Percentiles rank a stretch among this genome's conserved stretches.
phyloP scores from a whole-genome alignment of 2,888 invertebrate species.

The Thalpophila matura region DNA sequence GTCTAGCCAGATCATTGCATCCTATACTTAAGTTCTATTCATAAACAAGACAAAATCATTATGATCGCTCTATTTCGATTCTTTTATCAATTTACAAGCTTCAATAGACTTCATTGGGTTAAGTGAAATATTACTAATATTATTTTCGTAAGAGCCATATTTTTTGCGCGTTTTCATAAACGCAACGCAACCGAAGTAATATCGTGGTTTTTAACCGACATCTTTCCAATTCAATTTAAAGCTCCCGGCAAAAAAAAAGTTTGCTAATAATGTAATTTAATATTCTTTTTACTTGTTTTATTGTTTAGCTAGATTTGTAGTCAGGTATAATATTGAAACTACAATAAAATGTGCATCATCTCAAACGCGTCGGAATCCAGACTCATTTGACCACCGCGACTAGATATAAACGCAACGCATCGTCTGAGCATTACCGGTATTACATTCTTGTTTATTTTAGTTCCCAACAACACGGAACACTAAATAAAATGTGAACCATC shows the following conservation, averaged over 20 bases:
- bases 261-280: slow-evolving; percentile 27
- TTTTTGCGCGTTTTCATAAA: slow-evolving; percentile 34
- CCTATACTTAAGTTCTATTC: neutral
- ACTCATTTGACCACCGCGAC: slow-evolving; percentile 22
- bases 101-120: slow-evolving; percentile 3
- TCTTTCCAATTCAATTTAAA: slow-evolving; percentile 31
- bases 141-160: slow-evolving; percentile 24
- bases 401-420: slow-evolving; percentile 38
- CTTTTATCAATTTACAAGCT: neutral
- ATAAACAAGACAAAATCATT: neutral
- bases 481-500: slow-evolving; percentile 36
- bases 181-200: slow-evolving; percentile 7
- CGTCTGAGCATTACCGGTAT: slow-evolving; percentile 50
- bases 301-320: neutral
- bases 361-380: slow-evolving; percentile 16
- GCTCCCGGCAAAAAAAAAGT: slow-evolving; percentile 11
- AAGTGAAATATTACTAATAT: slow-evolving; percentile 20
- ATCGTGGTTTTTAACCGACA: too few relatives aligned
- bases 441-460: slow-evolving; percentile 50
- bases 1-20: too few relatives aligned
- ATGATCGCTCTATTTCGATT: neutral
- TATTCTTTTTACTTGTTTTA: slow-evolving; percentile 29
- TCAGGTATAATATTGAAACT: too few relatives aligned
- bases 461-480: slow-evolving; percentile 25
- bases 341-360: too few relatives aligned